Evolutionary conservation across 2,797 vertebrate genomes (phyloP), one percentile per base, ranked within the genome.

Genomic region (Tokudaia tokunoshimensis): DNA sequence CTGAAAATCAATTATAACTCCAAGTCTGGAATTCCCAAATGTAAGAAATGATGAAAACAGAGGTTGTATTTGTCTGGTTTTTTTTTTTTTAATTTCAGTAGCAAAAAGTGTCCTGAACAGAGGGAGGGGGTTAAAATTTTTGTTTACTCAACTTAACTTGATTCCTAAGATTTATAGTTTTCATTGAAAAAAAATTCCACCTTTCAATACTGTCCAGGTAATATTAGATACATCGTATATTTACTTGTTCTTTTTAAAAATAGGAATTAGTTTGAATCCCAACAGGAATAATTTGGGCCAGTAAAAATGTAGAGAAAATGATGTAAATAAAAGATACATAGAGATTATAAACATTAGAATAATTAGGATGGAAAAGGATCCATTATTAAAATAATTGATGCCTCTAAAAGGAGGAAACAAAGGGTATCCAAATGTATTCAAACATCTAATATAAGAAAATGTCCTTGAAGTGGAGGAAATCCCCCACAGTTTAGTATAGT

Each of bases 161-260:
- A 90, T 72, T 96, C 90, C 83, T 95, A 52, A 92, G 87, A 80
- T 89, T 94, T 87, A 92, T 61, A 72, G 26, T 80, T 94, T 95
- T 88, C 76, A 88, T 76, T 65, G 34, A 63, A 87, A 93, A 65
- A 94, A 81, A 24, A 50, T 41, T 41, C 41, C 44, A 3, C 7
- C 83, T 61, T 82, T 84, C 37, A 78, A 31, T 37, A 82, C 20
- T 81, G 1, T 13, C 29, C n/a, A 61, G 52, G 31, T 26, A 63
- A 70, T 80, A 87, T 94, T 76, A 55, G 59, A 15, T 11, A 86
- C 76, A 74, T 34, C 31, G 17, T 82, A 55, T 78, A 89, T 72
- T 52, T 37, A 67, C 57, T 92, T 80, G 7, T 57, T 92, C 57
- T 79, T 84, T 94, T 95, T 14, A 90, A 90, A 90, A 79, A 52